Percentiles rank a stretch among this genome's conserved stretches.
phyloP scores from a whole-genome alignment of 2,113 vertebrate genomes.

The Choloepus hoffmanni region DNA sequence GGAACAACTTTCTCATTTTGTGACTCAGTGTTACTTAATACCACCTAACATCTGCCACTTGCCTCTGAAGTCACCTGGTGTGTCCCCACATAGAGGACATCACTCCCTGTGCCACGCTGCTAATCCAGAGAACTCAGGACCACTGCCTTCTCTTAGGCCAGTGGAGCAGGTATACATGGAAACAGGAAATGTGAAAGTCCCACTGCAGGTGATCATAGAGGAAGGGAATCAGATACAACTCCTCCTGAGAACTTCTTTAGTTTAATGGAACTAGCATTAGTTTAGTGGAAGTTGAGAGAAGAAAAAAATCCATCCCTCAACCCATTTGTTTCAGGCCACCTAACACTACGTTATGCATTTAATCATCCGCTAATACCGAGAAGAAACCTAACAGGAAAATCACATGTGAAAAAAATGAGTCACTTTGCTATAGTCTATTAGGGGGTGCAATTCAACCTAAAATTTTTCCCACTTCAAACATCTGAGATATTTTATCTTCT shows the following conservation, averaged over 20 bases:
- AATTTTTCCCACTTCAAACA: background rate
- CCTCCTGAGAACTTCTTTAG: background rate
- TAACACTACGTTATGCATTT: background rate
- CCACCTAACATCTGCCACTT: background rate
- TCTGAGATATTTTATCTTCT: background rate
- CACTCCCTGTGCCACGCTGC: accelerated
- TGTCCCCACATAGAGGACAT: background rate
- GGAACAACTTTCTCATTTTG: background rate
- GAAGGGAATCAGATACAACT: background rate
- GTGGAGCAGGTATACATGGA: background rate
- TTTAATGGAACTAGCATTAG: background rate
- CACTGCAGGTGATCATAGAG: background rate
- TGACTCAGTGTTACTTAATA: background rate
- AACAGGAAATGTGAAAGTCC: background rate
- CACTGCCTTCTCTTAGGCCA: background rate
- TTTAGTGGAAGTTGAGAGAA: background rate
- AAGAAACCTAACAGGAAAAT: slow-evolving; percentile 25
- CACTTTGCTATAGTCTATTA: background rate
- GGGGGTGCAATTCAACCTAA: background rate
- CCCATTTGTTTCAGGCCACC: background rate
- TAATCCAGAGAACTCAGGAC: background rate
- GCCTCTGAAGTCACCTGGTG: background rate
- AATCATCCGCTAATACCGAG: background rate
- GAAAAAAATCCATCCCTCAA: background rate
- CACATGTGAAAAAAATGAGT: background rate